Evolutionary conservation across 2,113 vertebrate species (phyloP), one percentile per base, ranked within the genome.

Genomic region (Oncorhynchus clarkii): DNA sequence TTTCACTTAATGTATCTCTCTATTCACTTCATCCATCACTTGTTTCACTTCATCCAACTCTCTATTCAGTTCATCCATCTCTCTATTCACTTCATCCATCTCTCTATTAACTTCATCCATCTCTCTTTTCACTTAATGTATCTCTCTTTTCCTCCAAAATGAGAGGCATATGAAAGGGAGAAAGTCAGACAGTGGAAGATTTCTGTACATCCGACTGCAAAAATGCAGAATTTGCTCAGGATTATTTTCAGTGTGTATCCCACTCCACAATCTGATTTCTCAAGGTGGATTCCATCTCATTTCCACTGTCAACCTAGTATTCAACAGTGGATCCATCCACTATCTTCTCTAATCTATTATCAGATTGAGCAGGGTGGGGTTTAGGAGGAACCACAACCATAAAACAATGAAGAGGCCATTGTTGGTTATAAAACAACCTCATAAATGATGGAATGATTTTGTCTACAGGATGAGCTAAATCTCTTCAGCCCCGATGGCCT

Each of bases 321-420:
- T 16, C 59, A 62, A 62, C 59, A 62, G 59, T 9, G n/a, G 59
- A 62, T 71, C 24, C 11, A 7, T 13, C 0, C 49, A 54, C 14
- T 54, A 18, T 54, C 4, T 71, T 59, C 39, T 70, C 73, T 77
- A 67, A 27, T 67, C 24, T 49, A 27, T 83, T 70, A 81, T 81
- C 69, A 77, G 60, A 77, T 69, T 74, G 65, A 51, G 71, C 82
- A 1, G 14, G 71, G 79, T 78, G 78, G 48, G 79, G 75, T 85
- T 76, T 13, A 0, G 75, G 72, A 70, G 59, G 71, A 78, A 82
- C 16, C 51, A 45, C 51, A 54, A 18, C 39, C 24, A 71, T 82
- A 67, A 85, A 84, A 75, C 57, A 62, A 67, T 71, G 68, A 80
- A 88, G 62, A 34, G 26, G 0, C 73, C 70, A 73, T 45, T 24